Evolutionary conservation across 2,888 invertebrate genomes (phyloP).

Genomic region (Uropetala carovei): DNA sequence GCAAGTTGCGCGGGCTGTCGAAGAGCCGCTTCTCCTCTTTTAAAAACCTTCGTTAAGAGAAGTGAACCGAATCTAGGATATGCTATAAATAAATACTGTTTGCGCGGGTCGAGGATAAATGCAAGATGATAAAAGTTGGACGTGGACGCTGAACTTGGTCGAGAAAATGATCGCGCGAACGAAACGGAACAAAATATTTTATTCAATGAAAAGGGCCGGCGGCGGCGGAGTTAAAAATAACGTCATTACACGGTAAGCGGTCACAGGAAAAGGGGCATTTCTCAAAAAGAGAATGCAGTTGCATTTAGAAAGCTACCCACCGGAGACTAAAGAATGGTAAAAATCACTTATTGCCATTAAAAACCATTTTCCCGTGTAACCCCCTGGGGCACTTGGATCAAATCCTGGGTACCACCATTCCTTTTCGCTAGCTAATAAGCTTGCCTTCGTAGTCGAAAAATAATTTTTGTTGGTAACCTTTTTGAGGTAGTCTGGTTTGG

Average conservation of each 20-base stretch:
- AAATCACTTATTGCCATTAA: no score
- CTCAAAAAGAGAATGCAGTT: no score
- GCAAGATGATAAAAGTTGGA: background rate
- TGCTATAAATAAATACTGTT: background rate
- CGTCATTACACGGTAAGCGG: background rate
- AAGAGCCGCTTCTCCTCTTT: background rate
- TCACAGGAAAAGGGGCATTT: background rate
- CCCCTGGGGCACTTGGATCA: no score
- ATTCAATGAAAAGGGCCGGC: background rate
- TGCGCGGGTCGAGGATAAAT: background rate
- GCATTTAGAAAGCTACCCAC: no score
- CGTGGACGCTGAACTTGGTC: background rate
- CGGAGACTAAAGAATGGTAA: no score
- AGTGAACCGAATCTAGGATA: constrained; percentile 4
- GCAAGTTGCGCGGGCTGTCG: background rate
- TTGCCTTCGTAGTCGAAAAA: no score
- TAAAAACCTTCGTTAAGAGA: background rate
- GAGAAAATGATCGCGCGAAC: background rate
- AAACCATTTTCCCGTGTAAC: no score
- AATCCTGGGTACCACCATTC: no score
- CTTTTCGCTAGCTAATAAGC: no score
- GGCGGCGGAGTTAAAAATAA: background rate
- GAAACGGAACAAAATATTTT: background rate
- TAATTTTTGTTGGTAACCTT: no score
- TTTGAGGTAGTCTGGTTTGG: no score